Evolutionary conservation across 2,797 vertebrate genomes (phyloP).

Genomic region (Rhynchotus rufescens): DNA sequence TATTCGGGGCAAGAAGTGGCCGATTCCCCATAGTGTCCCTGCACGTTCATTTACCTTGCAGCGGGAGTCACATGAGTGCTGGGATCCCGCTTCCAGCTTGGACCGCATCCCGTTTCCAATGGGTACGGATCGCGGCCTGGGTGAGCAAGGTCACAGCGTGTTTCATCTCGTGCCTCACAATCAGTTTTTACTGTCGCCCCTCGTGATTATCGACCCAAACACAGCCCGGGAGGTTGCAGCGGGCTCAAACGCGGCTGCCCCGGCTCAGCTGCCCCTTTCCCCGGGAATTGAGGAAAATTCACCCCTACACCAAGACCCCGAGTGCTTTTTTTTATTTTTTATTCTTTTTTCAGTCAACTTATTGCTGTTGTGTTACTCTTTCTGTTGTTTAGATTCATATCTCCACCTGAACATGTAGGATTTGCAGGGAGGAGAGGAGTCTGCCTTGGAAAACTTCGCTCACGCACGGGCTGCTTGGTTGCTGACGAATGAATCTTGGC

Average conservation of each 20-base stretch:
- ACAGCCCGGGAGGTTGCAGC: background rate
- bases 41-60: background rate
- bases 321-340: background rate
- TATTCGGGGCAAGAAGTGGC: background rate
- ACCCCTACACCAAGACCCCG: background rate
- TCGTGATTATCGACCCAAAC: background rate
- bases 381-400: background rate
- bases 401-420: background rate
- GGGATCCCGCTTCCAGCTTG: background rate
- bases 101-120: background rate
- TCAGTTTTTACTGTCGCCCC: background rate
- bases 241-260: background rate
- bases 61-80: background rate
- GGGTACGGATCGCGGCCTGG: background rate
- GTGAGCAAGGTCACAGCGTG: background rate
- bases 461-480: background rate
- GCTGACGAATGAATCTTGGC: background rate
- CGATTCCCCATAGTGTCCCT: background rate
- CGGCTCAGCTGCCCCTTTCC: background rate
- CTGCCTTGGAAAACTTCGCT: background rate
- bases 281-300: background rate
- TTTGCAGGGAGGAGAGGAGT: background rate
- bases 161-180: background rate
- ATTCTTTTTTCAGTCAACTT: background rate
- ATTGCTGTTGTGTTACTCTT: background rate